Percentiles rank a stretch among this genome's conserved stretches.
Conservation (phyloP, 2,113 vertebrate species). For the Nothocercus nigrocapillus region DNA sequence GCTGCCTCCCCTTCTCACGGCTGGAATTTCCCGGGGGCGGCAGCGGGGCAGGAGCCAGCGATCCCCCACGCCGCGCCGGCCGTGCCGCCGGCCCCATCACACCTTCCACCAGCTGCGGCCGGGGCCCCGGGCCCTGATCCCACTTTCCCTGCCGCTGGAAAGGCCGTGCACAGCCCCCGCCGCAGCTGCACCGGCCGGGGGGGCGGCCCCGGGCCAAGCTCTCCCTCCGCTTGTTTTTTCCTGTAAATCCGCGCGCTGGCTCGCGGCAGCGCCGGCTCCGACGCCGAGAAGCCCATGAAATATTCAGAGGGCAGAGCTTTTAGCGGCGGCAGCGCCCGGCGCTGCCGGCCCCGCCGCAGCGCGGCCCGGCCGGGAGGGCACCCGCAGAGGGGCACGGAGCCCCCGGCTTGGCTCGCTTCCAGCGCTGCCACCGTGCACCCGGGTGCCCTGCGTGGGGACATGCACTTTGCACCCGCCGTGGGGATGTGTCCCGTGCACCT, state of each 20-base stretch:
- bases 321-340: not conserved
- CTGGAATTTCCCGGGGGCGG: not conserved
- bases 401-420: not conserved
- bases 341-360: not conserved
- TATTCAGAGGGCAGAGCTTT: conserved; percentile 47
- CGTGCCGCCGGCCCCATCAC: not conserved
- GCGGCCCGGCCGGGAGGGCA: not conserved
- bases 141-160: conserved; percentile 35
- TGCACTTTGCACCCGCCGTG: no score
- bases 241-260: not conserved
- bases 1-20: not conserved
- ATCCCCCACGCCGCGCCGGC: not conserved
- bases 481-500: no score
- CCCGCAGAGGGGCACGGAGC: no score
- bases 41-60: not conserved
- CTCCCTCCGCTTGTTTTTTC: not conserved
- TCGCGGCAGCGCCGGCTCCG: not conserved
- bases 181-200: not conserved
- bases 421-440: not conserved
- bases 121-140: not conserved
- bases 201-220: not conserved
- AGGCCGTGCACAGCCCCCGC: not conserved
- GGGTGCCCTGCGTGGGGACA: fast-evolving
- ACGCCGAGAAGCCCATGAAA: conserved; percentile 5
- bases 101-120: conserved; percentile 29